Evolutionary conservation across 1,140 invertebrate genomes (phyloP), one percentile per base, ranked within the genome.

Genomic region (Triops longicaudatus): DNA sequence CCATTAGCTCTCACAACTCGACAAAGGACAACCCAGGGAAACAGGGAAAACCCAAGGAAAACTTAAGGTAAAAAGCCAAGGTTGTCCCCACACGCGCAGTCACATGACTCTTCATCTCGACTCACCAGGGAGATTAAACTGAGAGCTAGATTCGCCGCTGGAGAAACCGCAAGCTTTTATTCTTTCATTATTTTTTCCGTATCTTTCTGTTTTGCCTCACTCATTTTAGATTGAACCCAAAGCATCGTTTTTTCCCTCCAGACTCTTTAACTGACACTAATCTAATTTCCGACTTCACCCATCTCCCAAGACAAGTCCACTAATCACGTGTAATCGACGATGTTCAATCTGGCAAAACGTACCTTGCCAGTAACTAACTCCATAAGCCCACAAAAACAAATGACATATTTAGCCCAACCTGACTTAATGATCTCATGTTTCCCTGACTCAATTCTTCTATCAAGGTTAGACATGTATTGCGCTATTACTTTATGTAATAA

Each of bases 251-350:
- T 63, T 22, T 63, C 50, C 0, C 50, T 63, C 5, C 50, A 2
- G 17, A 63, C 14, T 22, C 14, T 63, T 22, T 63, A 0, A 63
- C 44, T 5, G 17, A 63, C 14, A 2, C 50, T 22, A 63, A 63
- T n/a, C 50, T 7, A 37, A 37, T 37, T 37, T 37, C 31, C 2
- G 31, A 37, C 31, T 7, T 37, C 31, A 37, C 31, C 31, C 31
- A 37, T 37, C 31, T 37, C 31, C 31, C 7, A 7, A 4, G 31
- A 7, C 31, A 37, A 37, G 31, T 2, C 31, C 2, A 37, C 31
- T 37, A 37, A 37, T 74, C 73, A 74, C 26, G 73, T 42, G 73
- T 41, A 74, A 37, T 74, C 73, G 22, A n/a, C 73, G 31, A 31
- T 41, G 26, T n/a, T 41, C 27, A 74, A 74, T 42, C 73, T 22